A percentile compares a stretch with the other conserved stretches of the same genome.
Evolutionary conservation across 2,113 vertebrate genomes (phyloP).

Genomic region (Platycercus adscitus): DNA sequence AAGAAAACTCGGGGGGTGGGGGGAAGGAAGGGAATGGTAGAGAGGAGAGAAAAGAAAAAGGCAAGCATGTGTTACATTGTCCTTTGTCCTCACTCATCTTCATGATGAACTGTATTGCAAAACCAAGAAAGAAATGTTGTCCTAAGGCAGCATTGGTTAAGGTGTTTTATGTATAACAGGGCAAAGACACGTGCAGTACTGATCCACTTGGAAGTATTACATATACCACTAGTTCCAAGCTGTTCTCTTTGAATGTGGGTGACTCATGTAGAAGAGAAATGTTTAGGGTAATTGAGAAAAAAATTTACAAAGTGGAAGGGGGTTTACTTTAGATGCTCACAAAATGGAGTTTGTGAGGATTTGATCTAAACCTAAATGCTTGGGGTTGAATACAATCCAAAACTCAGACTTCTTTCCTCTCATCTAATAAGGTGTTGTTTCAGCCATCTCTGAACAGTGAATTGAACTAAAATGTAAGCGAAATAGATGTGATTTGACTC

Average conservation of each 20-base stretch:
- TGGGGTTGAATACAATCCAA: neutral
- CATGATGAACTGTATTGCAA: neutral
- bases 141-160: neutral
- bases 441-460: neutral
- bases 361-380: neutral
- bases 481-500: neutral
- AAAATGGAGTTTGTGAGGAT: neutral
- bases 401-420: neutral
- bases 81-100: neutral
- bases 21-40: accelerated
- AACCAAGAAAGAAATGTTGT: neutral
- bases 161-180: neutral
- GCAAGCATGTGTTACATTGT: neutral
- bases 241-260: neutral
- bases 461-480: neutral
- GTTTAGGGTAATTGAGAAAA: neutral
- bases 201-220: neutral
- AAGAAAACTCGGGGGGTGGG: accelerated
- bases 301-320: neutral
- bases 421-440: neutral
- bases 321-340: neutral
- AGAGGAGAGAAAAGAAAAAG: neutral
- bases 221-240: neutral
- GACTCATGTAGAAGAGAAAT: accelerated
- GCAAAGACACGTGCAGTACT: neutral